Percentiles rank a stretch among this genome's conserved stretches.
These are phyloP conservation scores for Chymomyza costata DNA, from an alignment of 1,140 invertebrate species.

Conservation along the genomic window DNA sequence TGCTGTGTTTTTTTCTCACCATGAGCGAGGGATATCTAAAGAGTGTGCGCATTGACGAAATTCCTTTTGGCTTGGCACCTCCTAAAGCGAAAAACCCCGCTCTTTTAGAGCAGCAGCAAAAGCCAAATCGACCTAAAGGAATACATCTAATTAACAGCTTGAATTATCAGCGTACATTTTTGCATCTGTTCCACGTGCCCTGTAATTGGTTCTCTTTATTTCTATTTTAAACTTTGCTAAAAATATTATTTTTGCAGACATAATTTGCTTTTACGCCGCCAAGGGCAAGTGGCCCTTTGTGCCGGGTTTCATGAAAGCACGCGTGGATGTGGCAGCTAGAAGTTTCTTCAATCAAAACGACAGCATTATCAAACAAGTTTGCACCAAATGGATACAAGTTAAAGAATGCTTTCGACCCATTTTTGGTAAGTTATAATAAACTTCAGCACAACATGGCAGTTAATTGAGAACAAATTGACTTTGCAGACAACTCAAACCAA, in stretches of 20 bases:
- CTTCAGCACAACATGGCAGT: rapidly evolving
- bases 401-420: conserved; percentile 67
- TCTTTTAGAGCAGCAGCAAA: background rate
- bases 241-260: conserved; percentile 41
- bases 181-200: conserved; percentile 67
- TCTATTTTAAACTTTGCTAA: background rate
- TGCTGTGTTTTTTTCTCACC: conserved; percentile 37
- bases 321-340: conserved; percentile 49
- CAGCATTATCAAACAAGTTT: conserved; percentile 59
- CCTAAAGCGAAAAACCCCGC: background rate
- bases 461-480: background rate
- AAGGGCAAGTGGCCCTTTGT: conserved; percentile 73
- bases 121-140: conserved; percentile 25
- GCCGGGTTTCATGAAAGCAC: conserved; percentile 61
- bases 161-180: conserved; percentile 56
- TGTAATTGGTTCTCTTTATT: conserved; percentile 39
- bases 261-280: conserved; percentile 71
- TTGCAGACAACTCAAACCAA: conserved; percentile 40
- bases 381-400: conserved; percentile 67
- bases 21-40: conserved; percentile 46
- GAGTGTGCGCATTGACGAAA: conserved; percentile 59
- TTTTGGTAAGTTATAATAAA: conserved; percentile 37
- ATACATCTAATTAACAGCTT: conserved; percentile 60
- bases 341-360: conserved; percentile 63
- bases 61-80: conserved; percentile 37